These are phyloP conservation scores for Danio albolineatus DNA, from an alignment of 2,797 vertebrate genomes.

Conservation along the genomic window DNA sequence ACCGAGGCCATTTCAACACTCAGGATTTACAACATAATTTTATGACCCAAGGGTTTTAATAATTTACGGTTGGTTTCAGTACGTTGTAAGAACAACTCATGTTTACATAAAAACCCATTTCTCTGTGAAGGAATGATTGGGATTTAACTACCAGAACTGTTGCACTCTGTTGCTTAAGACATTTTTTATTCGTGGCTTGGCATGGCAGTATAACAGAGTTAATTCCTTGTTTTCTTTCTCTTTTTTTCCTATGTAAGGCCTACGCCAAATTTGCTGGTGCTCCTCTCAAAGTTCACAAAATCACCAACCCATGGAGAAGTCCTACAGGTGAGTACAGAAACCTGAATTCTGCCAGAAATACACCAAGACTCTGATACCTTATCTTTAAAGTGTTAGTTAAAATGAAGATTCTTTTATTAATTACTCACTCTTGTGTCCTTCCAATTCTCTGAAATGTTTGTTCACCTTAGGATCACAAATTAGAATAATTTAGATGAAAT, in stretches of 20 bases:
- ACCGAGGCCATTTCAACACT: no score
- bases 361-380: no score
- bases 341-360: not conserved
- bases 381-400: no score
- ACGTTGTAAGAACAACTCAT: not conserved
- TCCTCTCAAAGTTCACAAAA: conserved; percentile 82
- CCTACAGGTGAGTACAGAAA: conserved; percentile 75
- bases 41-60: not conserved
- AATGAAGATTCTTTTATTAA: no score
- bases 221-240: not conserved
- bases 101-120: not conserved
- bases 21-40: not conserved
- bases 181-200: not conserved
- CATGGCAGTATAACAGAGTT: not conserved
- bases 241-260: conserved; percentile 69
- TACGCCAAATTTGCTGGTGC: conserved; percentile 86
- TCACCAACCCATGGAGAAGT: conserved; percentile 82
- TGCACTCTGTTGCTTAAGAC: not conserved
- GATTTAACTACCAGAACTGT: not conserved
- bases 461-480: no score
- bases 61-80: not conserved
- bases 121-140: not conserved
- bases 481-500: no score
- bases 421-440: no score
- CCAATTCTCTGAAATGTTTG: no score